These are phyloP conservation scores for Pharmacophagus antenor DNA, from an alignment of 2,888 invertebrate species.

Conservation along the genomic window DNA sequence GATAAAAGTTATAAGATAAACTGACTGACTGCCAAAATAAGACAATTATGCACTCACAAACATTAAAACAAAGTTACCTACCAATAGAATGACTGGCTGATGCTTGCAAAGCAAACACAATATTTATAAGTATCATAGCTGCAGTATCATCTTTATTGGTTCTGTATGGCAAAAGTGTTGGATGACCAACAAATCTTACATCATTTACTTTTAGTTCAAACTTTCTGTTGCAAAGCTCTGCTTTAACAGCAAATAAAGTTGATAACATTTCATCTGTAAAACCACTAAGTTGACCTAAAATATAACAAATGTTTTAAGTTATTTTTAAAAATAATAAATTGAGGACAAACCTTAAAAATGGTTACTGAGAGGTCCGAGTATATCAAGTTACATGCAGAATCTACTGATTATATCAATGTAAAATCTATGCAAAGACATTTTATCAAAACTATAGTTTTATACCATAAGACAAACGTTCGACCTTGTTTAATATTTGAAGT, in stretches of 20 bases:
- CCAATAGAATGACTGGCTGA: conserved; percentile 94
- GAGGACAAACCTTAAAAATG: no score
- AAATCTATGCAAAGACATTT: no score
- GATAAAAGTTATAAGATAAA: no score
- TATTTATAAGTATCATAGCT: conserved; percentile 90
- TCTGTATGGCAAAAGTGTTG: conserved; percentile 87
- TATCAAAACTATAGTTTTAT: no score
- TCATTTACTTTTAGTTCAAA: conserved; percentile 98
- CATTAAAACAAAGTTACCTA: neutral
- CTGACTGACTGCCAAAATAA: conserved; percentile 13
- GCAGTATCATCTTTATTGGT: conserved; percentile 84
- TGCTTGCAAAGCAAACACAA: conserved; percentile 95
- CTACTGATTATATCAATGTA: no score
- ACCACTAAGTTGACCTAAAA: conserved; percentile 83
- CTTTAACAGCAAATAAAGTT: conserved; percentile 94
- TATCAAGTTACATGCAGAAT: no score
- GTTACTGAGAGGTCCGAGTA: no score
- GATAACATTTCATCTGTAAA: conserved; percentile 92
- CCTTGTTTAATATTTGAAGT: conserved; percentile 85
- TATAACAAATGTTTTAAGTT: neutral
- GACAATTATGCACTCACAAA: neutral
- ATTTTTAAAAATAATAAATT: no score
- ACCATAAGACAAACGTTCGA: neutral
- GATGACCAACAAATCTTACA: conserved; percentile 97
- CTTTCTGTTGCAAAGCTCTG: conserved; percentile 92